Percentiles rank a stretch among this genome's conserved stretches.
These are phyloP conservation scores for Polyodon spathula DNA, from an alignment of 2,113 vertebrate species.

Conservation along the genomic window DNA sequence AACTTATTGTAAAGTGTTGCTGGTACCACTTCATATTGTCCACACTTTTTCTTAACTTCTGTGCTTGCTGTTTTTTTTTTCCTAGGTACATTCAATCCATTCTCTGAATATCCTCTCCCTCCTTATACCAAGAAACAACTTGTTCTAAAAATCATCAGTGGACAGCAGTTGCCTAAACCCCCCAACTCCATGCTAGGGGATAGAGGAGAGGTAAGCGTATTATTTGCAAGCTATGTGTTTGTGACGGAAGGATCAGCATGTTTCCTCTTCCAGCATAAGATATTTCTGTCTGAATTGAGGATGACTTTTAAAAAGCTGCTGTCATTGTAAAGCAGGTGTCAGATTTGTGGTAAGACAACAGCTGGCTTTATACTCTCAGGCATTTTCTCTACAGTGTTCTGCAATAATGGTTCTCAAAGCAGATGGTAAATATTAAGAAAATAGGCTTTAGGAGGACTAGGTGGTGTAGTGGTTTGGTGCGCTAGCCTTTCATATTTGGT, in stretches of 20 bases:
- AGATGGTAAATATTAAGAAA: too few species aligned
- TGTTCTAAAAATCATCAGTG: conserved; percentile 91
- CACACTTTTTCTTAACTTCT: background rate
- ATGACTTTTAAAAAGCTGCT: too few species aligned
- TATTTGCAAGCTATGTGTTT: background rate
- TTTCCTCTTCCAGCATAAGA: background rate
- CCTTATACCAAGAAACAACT: conserved; percentile 92
- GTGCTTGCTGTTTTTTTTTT: conserved; percentile 17
- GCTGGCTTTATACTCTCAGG: too few species aligned
- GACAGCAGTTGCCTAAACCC: conserved; percentile 93
- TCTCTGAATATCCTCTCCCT: conserved; percentile 83
- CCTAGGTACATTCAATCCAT: conserved; percentile 85
- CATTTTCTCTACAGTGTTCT: too few species aligned
- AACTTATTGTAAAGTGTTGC: too few species aligned
- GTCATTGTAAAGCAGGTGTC: too few species aligned
- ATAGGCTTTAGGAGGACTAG: too few species aligned
- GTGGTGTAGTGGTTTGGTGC: too few species aligned
- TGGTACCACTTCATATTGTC: background rate
- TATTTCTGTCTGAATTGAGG: too few species aligned
- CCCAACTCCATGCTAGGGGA: conserved; percentile 95
- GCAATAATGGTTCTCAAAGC: too few species aligned
- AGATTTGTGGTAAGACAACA: too few species aligned
- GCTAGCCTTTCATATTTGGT: too few species aligned
- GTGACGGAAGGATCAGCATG: background rate
- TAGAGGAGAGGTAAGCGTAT: conserved; percentile 77